phyloP scores from a whole-genome alignment of 53 echinoderm and acorn worm species.

The Mesocentrotus franciscanus region DNA sequence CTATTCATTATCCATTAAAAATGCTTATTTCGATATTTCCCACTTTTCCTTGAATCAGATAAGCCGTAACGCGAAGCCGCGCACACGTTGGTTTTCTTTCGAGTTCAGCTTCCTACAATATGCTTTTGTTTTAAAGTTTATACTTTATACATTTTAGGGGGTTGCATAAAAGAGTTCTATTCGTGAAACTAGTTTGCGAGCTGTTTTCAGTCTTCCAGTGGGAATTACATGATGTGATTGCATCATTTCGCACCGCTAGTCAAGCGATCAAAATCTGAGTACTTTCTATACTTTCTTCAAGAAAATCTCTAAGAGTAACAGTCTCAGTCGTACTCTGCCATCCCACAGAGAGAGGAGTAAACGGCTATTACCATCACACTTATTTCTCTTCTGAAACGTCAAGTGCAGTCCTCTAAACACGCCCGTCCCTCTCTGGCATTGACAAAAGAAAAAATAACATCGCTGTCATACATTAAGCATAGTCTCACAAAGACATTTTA shows the following conservation, averaged over 20 bases:
- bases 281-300: constrained; percentile 10
- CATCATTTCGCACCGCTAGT: constrained; percentile 45
- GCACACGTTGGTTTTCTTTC: neutral
- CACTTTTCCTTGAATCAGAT: neutral
- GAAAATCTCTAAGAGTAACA: constrained; percentile 17
- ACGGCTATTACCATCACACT: constrained; percentile 43
- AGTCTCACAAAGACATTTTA: neutral
- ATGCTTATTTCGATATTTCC: neutral
- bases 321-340: constrained; percentile 9
- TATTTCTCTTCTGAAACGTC: neutral
- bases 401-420: constrained; percentile 3
- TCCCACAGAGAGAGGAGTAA: constrained; percentile 39
- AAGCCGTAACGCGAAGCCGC: neutral
- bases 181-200: constrained; percentile 19
- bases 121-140: neutral
- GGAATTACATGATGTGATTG: constrained; percentile 42
- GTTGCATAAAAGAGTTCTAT: constrained; percentile 5
- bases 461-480: neutral
- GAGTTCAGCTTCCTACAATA: neutral
- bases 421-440: neutral
- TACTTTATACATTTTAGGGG: neutral
- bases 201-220: constrained; percentile 11
- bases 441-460: constrained; percentile 22
- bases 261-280: constrained; percentile 40
- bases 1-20: neutral